Evolutionary conservation across 1,140 invertebrate genomes (phyloP), one percentile per base, ranked within the genome.

Genomic region (Gryllus bimaculatus): DNA sequence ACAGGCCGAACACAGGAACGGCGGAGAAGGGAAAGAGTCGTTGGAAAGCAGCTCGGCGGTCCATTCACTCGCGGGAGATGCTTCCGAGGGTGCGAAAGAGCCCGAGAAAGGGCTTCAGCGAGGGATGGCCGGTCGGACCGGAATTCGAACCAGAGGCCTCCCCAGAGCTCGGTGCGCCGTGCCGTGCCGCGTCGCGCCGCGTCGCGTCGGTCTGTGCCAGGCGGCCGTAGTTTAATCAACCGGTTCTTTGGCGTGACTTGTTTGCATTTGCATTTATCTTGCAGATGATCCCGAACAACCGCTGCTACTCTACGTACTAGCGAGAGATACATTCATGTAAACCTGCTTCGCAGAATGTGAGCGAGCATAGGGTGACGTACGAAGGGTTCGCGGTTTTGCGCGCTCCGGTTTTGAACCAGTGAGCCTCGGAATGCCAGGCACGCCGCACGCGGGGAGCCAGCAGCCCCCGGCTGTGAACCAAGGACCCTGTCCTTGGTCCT

Each of bases 241-340:
- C 54, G 54, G 54, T 66, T 66, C 54, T 18, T 10, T 66, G 54
- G 54, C 54, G 54, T 66, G 54, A 66, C 54, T 66, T 66, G 54
- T 66, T 66, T 66, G 54, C 54, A 66, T 66, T 66, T 66, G 54
- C 54, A 66, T 66, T 66, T 66, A 66, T 66, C 54, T 66, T 66
- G 18, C 54, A 66, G 54, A 66, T 66, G 54, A 66, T 66, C 10
- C 54, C 54, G 54, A 66, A 18, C 54, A 10, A 18, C 54, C 54
- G 54, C 18, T 18, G 54, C 54, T 66, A 13, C 54, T 18, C 54
- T 13, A 18, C 0, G 54, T 66, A 18, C 54, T 66, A 66, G 10
- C 18, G 10, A 66, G 10, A 66, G 54, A 66, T 13, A 66, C 18
- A 66, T 66, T 66, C 54, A 66, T 66, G 3, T 66, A 66, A 66